phyloP scores from a whole-genome alignment of 2,888 invertebrate species.

The Dolichomitus sp. region DNA sequence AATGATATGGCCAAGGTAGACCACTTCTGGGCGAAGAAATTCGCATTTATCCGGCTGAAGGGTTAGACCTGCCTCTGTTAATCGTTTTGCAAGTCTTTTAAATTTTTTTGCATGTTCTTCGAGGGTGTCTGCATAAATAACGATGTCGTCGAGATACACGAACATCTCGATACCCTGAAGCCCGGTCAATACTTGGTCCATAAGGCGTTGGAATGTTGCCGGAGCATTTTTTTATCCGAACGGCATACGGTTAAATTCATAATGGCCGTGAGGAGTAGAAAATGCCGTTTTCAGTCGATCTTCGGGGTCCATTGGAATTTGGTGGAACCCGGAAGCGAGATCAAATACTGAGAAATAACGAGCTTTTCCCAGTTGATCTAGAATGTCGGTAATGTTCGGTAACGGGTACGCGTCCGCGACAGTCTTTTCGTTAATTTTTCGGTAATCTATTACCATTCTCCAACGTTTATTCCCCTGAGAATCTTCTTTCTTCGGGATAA shows the following conservation, averaged over 20 bases:
- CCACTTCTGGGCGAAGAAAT: conserved; percentile 37
- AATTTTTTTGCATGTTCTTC: conserved; percentile 34
- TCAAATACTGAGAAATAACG: too few species aligned
- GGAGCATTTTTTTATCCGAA: background rate
- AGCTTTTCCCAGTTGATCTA: too few species aligned
- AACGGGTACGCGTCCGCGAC: background rate
- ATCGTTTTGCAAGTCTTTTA: conserved; percentile 5
- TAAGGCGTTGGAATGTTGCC: background rate
- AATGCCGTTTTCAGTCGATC: conserved; percentile 31
- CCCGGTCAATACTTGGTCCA: conserved; percentile 27
- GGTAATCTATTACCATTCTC: too few species aligned
- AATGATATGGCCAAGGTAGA: conserved; percentile 75
- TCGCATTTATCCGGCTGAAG: conserved; percentile 54
- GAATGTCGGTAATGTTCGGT: background rate
- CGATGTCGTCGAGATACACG: conserved; percentile 44
- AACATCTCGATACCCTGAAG: conserved; percentile 40
- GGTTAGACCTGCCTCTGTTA: conserved; percentile 10
- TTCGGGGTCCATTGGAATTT: conserved; percentile 42
- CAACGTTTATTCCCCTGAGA: too few species aligned
- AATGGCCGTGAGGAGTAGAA: conserved; percentile 12
- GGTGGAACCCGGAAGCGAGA: conserved; percentile 43
- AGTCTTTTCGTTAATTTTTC: too few species aligned
- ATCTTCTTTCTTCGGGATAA: too few species aligned
- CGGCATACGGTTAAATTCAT: background rate
- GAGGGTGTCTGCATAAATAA: conserved; percentile 25